Evolutionary conservation across 2,113 vertebrate genomes (phyloP), one percentile per base, ranked within the genome.

Genomic region (Sebastes schlegelii): DNA sequence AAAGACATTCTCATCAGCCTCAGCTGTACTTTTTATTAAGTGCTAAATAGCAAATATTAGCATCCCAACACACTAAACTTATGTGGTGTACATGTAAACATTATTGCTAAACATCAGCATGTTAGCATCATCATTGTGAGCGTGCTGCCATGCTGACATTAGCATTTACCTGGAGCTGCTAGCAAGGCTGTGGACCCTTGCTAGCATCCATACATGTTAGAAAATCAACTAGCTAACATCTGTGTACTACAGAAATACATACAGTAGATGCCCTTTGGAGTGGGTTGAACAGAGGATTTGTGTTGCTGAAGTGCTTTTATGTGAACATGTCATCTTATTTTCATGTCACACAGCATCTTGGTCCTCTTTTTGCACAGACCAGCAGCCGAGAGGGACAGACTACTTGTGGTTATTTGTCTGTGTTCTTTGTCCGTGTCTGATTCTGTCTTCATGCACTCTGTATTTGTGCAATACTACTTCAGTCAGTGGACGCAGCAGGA

Each of bases 401-500:
- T 21, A 67, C 34, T 51, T 75, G 79, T 0, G 42, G 65, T 77
- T 82, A 76, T 78, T 65, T 84, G 72, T 75, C 63, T 23, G 23
- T 23, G 23, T 65, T 74, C 45, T 80, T 34, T 77, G 74, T 69
- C 54, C 60, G 45, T 13, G 51, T 77, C 26, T 34, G 34, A 34
- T 34, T 34, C 34, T 52, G 66, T 58, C 73, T 71, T 77, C 40
- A 74, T 55, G 17, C 77, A 2, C 68, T 72, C 62, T 45, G 67
- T 45, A 11, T 74, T 83, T 60, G 73, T 77, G 62, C 23, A 4
- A 3, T 64, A 26, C 58, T 61, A 13, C 54, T 55, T 54, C 21
- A 54, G 75, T 74, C 17, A 48, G 83, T n/a, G 70, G 62, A 83
- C 45, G 10, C 74, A 51, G 72, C 66, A 69, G 91, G 88, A 86